Evolutionary conservation across 2,113 vertebrate genomes (phyloP).

Genomic region (Camelus dromedarius): DNA sequence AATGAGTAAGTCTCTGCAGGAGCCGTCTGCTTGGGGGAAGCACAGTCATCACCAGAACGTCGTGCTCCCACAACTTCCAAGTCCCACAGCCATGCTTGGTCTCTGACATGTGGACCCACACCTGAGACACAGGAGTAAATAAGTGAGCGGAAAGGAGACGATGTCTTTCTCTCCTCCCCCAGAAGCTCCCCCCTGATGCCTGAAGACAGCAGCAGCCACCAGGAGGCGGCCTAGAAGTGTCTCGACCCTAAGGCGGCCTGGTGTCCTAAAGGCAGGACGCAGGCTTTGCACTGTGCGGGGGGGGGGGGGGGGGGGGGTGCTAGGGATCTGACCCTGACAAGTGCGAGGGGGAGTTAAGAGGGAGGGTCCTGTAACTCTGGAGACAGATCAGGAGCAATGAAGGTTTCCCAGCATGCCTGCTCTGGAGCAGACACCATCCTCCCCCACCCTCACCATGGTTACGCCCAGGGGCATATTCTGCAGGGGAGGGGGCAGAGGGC

Average conservation of each 20-base stretch:
- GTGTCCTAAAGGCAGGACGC: not conserved
- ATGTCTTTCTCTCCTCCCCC: not conserved
- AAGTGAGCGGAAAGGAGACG: not conserved
- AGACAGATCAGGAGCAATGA: not conserved
- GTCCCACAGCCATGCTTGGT: no score
- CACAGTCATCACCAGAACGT: not conserved
- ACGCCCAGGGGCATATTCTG: not conserved
- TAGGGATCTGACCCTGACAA: not conserved
- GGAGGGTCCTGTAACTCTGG: not conserved
- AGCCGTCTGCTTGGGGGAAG: no score
- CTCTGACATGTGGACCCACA: not conserved
- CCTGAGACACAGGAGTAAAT: not conserved
- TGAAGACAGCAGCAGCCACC: not conserved
- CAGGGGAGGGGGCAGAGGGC: accelerated
- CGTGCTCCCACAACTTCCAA: not conserved
- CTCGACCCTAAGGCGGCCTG: not conserved
- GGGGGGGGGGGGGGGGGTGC: no score
- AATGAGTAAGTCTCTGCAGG: not conserved
- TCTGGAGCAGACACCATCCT: not conserved
- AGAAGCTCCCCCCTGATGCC: not conserved
- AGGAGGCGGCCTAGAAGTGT: not conserved
- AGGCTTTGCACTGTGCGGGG: not conserved
- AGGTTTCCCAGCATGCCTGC: not conserved
- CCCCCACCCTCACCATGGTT: not conserved
- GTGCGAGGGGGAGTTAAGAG: not conserved